Percentiles rank a stretch among this genome's conserved stretches.
These are phyloP conservation scores for Limonius californicus DNA, from an alignment of 1,140 invertebrate species.

Conservation along the genomic window DNA sequence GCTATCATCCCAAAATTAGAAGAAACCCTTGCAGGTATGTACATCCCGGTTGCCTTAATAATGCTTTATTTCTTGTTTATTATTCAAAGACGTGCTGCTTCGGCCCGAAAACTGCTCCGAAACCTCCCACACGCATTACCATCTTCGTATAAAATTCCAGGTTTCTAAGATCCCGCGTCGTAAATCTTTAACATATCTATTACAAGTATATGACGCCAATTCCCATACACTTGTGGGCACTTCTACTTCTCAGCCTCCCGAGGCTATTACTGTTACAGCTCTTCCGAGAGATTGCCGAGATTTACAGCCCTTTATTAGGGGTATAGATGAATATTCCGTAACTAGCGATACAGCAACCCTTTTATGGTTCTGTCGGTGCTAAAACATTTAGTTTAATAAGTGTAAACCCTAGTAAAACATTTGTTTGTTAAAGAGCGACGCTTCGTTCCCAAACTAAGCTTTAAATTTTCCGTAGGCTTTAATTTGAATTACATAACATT, in stretches of 20 bases:
- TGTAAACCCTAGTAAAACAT: too few relatives aligned
- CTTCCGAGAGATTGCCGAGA: constrained; percentile 50
- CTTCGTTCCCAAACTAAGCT: too few relatives aligned
- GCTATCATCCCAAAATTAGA: neutral
- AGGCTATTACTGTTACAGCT: constrained; percentile 50
- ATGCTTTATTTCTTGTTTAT: constrained; percentile 7
- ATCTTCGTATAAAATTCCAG: constrained; percentile 51
- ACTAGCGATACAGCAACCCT: constrained; percentile 54
- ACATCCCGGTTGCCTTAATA: neutral
- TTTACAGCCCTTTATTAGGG: constrained; percentile 52
- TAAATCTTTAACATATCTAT: constrained; percentile 49
- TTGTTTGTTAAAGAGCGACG: too few relatives aligned
- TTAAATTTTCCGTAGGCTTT: neutral
- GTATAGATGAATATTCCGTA: constrained; percentile 50
- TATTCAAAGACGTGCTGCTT: neutral
- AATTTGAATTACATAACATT: neutral
- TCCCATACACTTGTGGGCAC: constrained; percentile 51
- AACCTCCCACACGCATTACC: constrained; percentile 48
- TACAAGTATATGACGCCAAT: constrained; percentile 55
- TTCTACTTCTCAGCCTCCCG: constrained; percentile 50
- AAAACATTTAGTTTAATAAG: constrained; percentile 23
- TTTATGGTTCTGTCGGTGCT: constrained; percentile 39
- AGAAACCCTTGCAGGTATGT: neutral
- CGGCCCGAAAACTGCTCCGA: constrained; percentile 48
- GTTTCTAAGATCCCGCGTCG: constrained; percentile 42